Conservation (phyloP, 2,797 vertebrate genomes). For the Podarcis lilfordi region DNA sequence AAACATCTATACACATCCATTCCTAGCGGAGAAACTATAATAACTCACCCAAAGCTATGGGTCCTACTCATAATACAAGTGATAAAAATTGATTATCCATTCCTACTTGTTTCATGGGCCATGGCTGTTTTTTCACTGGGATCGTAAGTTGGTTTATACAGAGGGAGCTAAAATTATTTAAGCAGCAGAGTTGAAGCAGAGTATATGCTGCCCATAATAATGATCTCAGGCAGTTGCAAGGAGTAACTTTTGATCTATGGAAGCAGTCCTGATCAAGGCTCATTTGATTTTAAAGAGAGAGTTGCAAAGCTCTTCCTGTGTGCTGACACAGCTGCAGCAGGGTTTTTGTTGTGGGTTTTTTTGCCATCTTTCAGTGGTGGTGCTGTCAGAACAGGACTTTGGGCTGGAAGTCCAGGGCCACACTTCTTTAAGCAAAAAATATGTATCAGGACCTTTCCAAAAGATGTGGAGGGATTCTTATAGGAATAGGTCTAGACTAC, state of each 20-base stretch:
- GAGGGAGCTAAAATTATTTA: constrained; percentile 72
- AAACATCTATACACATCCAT: constrained; percentile 52
- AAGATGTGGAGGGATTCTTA: neutral
- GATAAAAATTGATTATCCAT: constrained; percentile 84
- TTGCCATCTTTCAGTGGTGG: constrained; percentile 12
- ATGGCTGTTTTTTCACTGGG: constrained; percentile 74
- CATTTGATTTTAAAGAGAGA: constrained; percentile 14
- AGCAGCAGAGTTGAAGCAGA: constrained; percentile 64
- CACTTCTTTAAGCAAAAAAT: neutral
- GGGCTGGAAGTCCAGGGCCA: too few relatives aligned
- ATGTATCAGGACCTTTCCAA: neutral
- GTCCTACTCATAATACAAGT: constrained; percentile 74
- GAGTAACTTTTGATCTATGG: constrained; percentile 9
- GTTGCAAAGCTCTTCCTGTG: neutral
- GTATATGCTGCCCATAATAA: constrained; percentile 52
- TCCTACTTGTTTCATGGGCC: constrained; percentile 77
- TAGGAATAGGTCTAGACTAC: neutral
- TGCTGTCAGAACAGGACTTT: too few relatives aligned
- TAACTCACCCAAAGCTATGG: constrained; percentile 73
- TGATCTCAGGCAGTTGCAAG: neutral
- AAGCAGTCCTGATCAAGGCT: constrained; percentile 25
- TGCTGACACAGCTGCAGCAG: neutral
- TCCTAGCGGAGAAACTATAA: constrained; percentile 63
- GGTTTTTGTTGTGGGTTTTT: neutral
- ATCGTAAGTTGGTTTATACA: constrained; percentile 71